phyloP scores from a whole-genome alignment of 1,140 invertebrate genomes.

The Tenebrio molitor region DNA sequence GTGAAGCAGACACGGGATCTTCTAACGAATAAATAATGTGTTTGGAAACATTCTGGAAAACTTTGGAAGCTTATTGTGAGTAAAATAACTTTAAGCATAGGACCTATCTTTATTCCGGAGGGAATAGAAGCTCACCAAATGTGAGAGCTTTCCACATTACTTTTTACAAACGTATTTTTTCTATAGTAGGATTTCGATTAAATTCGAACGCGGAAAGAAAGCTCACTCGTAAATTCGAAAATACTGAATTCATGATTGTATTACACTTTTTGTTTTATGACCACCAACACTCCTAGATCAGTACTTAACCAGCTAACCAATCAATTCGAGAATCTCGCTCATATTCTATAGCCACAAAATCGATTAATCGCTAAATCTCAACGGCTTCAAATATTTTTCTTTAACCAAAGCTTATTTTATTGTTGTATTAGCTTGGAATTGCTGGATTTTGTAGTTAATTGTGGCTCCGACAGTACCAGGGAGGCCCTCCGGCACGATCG shows the following conservation, averaged over 20 bases:
- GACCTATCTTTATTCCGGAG: constrained; percentile 22
- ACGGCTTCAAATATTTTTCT: not conserved
- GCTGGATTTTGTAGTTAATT: not conserved
- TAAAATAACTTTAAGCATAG: constrained; percentile 39
- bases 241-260: not conserved
- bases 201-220: not conserved
- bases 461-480: not conserved
- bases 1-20: constrained; percentile 11
- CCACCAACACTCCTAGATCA: no score
- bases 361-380: constrained; percentile 9
- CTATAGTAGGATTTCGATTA: constrained; percentile 18
- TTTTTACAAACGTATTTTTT: constrained; percentile 9
- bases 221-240: not conserved
- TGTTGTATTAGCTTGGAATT: constrained; percentile 18
- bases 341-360: constrained; percentile 10
- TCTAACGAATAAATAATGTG: constrained; percentile 32
- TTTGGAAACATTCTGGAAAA: constrained; percentile 26
- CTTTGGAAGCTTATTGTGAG: constrained; percentile 34
- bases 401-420: constrained; percentile 13
- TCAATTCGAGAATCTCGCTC: not conserved
- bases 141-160: constrained; percentile 2
- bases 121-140: constrained; percentile 18
- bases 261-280: no score
- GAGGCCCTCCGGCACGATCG: no score
- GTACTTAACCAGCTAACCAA: constrained; percentile 1